A percentile compares a stretch with the other conserved stretches of the same genome.
Conservation (phyloP, 2,797 vertebrate genomes). For the Valencia hispanica region DNA sequence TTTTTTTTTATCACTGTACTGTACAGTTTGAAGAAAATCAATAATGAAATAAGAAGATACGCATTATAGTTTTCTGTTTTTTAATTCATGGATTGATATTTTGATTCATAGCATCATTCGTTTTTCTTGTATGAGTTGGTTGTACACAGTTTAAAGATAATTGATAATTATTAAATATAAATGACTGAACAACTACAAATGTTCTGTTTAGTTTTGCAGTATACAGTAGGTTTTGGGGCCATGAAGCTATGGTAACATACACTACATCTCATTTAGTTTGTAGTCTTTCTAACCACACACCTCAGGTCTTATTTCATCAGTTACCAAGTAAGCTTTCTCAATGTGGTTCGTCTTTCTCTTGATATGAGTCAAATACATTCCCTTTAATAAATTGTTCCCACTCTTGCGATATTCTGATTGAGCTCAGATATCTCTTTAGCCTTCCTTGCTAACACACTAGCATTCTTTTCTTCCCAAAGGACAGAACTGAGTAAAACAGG, state of each 20-base stretch:
- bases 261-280: not conserved
- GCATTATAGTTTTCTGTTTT: no score
- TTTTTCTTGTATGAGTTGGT: not conserved
- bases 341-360: no score
- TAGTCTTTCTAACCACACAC: not conserved
- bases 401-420: slow-evolving; percentile 17
- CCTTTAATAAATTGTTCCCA: not conserved
- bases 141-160: not conserved
- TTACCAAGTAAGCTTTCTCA: not conserved
- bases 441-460: slow-evolving; percentile 4
- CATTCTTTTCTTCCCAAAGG: slow-evolving; percentile 47
- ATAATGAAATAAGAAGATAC: no score
- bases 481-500: slow-evolving; percentile 59
- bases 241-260: no score
- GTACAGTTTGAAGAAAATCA: not conserved
- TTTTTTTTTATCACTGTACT: no score
- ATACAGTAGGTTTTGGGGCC: no score
- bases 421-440: slow-evolving; percentile 20
- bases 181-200: no score
- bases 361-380: not conserved
- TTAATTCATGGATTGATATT: no score
- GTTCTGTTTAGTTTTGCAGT: no score
- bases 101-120: no score
- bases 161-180: no score
- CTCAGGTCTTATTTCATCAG: not conserved